These are phyloP conservation scores for Drosophila barbarae DNA, from an alignment of 2,888 invertebrate genomes.

Conservation along the genomic window DNA sequence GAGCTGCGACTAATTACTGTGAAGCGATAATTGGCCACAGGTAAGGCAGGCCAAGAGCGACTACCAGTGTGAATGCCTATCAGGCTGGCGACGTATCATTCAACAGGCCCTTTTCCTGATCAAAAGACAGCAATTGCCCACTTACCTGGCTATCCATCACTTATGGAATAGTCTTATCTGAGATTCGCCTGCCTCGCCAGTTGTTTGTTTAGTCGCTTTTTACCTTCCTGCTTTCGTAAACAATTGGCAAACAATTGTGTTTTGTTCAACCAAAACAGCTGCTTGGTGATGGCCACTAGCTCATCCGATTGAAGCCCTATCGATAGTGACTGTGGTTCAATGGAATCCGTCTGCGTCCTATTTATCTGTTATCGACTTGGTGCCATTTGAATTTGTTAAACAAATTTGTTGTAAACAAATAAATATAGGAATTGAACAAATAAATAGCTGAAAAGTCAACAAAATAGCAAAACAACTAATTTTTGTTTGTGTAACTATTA, in stretches of 20 bases:
- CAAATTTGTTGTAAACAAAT: constrained; percentile 22
- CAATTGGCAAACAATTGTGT: constrained; percentile 26
- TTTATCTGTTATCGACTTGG: constrained; percentile 6
- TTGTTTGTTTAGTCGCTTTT: constrained; percentile 49
- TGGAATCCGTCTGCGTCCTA: not conserved
- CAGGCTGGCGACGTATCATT: not conserved
- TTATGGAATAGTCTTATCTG: constrained; percentile 43
- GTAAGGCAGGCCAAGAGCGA: constrained; percentile 1
- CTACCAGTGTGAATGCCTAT: not conserved
- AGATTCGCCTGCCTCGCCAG: constrained; percentile 44
- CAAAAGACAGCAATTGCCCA: constrained; percentile 7
- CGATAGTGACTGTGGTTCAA: constrained; percentile 6
- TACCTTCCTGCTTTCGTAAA: constrained; percentile 16
- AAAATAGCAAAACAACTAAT: constrained; percentile 17
- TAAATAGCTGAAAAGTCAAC: constrained; percentile 20
- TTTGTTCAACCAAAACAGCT: constrained; percentile 34
- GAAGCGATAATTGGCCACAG: constrained; percentile 38
- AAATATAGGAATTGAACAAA: constrained; percentile 5
- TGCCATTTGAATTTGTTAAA: constrained; percentile 11
- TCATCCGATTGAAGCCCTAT: not conserved
- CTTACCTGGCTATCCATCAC: constrained; percentile 78
- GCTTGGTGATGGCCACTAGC: not conserved
- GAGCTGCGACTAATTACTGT: constrained; percentile 43
- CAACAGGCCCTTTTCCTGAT: not conserved
- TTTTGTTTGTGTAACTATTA: constrained; percentile 13